Evolutionary conservation across 2,888 invertebrate species (phyloP).

Genomic region (Tetheella fluctuosa): DNA sequence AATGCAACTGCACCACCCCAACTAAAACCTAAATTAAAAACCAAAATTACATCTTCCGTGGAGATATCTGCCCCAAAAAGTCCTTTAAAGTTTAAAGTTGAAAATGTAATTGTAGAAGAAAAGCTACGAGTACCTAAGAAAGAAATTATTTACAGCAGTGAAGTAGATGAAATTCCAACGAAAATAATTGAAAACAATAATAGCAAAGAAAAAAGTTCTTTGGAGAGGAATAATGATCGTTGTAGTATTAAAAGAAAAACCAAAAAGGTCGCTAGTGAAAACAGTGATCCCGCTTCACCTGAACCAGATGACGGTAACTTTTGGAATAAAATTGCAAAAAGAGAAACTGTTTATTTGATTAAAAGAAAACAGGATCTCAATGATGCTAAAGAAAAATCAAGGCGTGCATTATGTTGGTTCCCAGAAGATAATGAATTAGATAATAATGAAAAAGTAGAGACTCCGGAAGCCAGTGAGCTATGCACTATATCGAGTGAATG

Average conservation of each 20-base stretch:
- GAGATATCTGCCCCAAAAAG: conserved; percentile 76
- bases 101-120: conserved; percentile 85
- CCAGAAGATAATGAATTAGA: conserved; percentile 54
- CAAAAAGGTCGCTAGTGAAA: conserved; percentile 31
- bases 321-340: conserved; percentile 86
- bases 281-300: conserved; percentile 51
- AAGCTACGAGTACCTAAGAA: conserved; percentile 62
- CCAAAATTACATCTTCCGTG: conserved; percentile 82
- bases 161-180: conserved; percentile 47
- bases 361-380: conserved; percentile 81
- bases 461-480: conserved; percentile 1
- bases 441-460: conserved; percentile 13
- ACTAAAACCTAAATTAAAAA: conserved; percentile 69
- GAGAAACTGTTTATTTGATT: conserved; percentile 86
- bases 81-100: conserved; percentile 82
- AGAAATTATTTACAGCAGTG: conserved; percentile 66
- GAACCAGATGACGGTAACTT: conserved; percentile 83
- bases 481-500: background rate
- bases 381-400: conserved; percentile 67
- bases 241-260: conserved; percentile 49
- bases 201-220: conserved; percentile 26
- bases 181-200: conserved; percentile 24
- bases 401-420: conserved; percentile 68
- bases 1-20: conserved; percentile 35
- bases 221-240: conserved; percentile 37